A percentile compares a stretch with the other conserved stretches of the same genome.
These are phyloP conservation scores for Aix galericulata DNA, from an alignment of 2,113 vertebrate species.

Conservation along the genomic window DNA sequence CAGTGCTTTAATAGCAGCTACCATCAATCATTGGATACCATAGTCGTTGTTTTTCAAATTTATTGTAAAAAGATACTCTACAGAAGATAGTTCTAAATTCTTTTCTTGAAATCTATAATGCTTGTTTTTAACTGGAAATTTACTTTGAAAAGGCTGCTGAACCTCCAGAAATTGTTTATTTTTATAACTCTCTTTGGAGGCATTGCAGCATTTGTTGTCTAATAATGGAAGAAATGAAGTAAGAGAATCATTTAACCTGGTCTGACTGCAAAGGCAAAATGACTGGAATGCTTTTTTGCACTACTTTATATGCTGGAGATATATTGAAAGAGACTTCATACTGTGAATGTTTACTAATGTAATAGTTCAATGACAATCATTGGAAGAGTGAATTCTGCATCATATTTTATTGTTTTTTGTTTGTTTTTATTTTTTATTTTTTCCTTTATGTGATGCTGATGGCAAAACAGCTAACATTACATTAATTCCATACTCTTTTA, in stretches of 20 bases:
- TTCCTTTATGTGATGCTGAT: conserved; percentile 72
- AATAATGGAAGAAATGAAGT: conserved; percentile 71
- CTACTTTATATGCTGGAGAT: conserved; percentile 83
- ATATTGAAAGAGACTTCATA: conserved; percentile 82
- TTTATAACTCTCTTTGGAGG: conserved; percentile 81
- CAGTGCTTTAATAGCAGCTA: conserved; percentile 80
- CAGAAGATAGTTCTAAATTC: conserved; percentile 75
- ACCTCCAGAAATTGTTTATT: conserved; percentile 82
- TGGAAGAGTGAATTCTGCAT: conserved; percentile 78
- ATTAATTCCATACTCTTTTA: conserved; percentile 68
- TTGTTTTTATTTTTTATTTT: conserved; percentile 46
- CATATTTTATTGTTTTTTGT: conserved; percentile 67
- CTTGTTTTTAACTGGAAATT: conserved; percentile 83
- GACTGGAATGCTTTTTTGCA: conserved; percentile 85
- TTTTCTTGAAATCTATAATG: conserved; percentile 78
- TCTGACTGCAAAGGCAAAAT: conserved; percentile 73
- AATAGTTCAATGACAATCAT: conserved; percentile 84
- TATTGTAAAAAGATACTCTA: conserved; percentile 80
- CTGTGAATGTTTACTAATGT: conserved; percentile 85
- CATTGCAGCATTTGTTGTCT: conserved; percentile 73
- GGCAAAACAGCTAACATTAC: conserved; percentile 61
- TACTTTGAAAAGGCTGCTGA: conserved; percentile 76
- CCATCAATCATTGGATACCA: conserved; percentile 74
- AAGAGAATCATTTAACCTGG: conserved; percentile 69
- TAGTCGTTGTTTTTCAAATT: conserved; percentile 77